Evolutionary conservation across 2,113 vertebrate genomes (phyloP).

Genomic region (Eclectus roratus): DNA sequence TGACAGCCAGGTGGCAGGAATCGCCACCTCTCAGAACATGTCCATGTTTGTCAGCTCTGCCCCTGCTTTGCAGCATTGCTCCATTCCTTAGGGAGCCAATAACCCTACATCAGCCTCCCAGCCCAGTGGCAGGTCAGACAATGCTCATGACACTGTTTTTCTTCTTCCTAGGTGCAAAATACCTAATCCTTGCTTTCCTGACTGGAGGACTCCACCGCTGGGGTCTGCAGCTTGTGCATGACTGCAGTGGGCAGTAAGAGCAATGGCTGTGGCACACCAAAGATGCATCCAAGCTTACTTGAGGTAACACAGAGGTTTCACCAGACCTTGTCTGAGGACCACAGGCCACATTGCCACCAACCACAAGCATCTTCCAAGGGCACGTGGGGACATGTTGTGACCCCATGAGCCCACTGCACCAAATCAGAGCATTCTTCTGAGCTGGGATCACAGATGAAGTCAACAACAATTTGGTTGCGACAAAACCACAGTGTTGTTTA

Average conservation of each 20-base stretch:
- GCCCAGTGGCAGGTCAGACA: neutral
- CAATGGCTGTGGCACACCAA: neutral
- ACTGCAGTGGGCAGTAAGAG: neutral
- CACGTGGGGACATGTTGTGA: neutral
- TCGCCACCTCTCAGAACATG: neutral
- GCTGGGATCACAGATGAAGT: slow-evolving; percentile 17
- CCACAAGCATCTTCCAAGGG: slow-evolving; percentile 11
- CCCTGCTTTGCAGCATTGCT: neutral
- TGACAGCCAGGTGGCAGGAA: neutral
- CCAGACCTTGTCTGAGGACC: neutral
- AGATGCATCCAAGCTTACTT: neutral
- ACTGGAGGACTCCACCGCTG: neutral
- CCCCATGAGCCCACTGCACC: neutral
- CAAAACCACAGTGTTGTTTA: slow-evolving; percentile 24
- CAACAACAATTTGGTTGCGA: neutral
- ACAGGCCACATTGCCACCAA: neutral
- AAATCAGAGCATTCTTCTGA: slow-evolving; percentile 6
- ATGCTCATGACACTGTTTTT: neutral
- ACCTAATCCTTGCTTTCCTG: neutral
- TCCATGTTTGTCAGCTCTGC: fast-evolving
- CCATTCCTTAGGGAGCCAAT: neutral
- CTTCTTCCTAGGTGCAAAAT: neutral
- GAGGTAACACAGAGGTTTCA: neutral
- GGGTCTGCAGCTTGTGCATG: neutral
- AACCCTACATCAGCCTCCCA: neutral